These are phyloP conservation scores for Ailurus styani DNA, from an alignment of 2,113 vertebrate genomes.

Conservation along the genomic window DNA sequence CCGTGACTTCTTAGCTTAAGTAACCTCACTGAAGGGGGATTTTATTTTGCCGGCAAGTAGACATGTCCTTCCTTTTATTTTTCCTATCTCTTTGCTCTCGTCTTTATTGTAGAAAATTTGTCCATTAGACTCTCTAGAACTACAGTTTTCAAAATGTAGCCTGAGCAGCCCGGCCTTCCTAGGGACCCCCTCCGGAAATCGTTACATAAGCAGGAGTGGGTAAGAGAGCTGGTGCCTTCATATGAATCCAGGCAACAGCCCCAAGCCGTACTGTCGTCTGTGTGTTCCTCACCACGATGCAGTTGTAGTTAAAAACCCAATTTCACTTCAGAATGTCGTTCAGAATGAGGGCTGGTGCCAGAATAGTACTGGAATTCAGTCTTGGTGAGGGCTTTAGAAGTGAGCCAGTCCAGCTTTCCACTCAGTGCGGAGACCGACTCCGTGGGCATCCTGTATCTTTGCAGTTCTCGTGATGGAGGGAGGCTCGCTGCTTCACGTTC, in stretches of 20 bases:
- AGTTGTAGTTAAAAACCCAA: not conserved
- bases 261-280: fast-evolving
- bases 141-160: not conserved
- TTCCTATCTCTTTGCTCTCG: not conserved
- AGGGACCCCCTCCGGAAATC: not conserved
- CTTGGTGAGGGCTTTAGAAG: not conserved
- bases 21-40: not conserved
- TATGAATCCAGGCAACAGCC: not conserved
- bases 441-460: not conserved
- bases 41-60: not conserved
- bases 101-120: not conserved
- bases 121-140: not conserved
- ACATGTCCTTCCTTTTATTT: not conserved
- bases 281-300: not conserved
- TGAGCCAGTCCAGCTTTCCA: not conserved
- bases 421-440: not conserved
- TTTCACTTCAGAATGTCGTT: not conserved
- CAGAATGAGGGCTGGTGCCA: not conserved
- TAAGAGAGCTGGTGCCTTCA: not conserved
- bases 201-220: not conserved
- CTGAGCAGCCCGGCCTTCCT: not conserved
- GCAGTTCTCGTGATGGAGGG: not conserved
- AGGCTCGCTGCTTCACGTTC: not conserved
- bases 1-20: not conserved
- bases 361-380: not conserved